phyloP scores from a whole-genome alignment of 1,140 invertebrate species.

The Drosophila neocordata region DNA sequence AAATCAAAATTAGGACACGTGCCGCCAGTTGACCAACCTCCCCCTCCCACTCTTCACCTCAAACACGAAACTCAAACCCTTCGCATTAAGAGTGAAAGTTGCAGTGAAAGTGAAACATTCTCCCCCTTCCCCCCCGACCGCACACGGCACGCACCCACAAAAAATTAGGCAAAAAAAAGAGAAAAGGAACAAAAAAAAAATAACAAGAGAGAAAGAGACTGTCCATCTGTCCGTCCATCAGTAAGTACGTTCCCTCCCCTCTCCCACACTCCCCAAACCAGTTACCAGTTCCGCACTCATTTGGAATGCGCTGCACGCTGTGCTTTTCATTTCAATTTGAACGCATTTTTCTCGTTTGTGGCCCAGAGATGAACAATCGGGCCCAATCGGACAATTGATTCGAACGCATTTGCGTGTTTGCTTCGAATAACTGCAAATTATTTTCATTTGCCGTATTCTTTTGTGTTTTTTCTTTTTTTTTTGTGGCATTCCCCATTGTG shows the following conservation, averaged over 20 bases:
- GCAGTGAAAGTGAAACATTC: conserved; percentile 66
- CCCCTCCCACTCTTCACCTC: conserved; percentile 23
- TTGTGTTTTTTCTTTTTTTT: conserved; percentile 15
- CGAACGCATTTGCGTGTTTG: conserved; percentile 82
- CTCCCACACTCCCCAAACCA: no score
- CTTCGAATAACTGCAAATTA: conserved; percentile 75
- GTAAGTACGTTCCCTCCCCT: neutral
- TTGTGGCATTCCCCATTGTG: neutral
- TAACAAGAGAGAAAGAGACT: neutral
- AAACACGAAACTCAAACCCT: conserved; percentile 17
- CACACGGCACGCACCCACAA: conserved; percentile 62
- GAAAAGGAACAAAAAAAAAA: neutral
- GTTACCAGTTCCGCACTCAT: conserved; percentile 47
- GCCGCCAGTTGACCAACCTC: conserved; percentile 70
- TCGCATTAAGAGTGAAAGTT: conserved; percentile 54
- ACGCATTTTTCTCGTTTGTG: conserved; percentile 61
- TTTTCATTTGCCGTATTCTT: conserved; percentile 41
- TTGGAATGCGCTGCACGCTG: conserved; percentile 78
- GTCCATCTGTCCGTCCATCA: neutral
- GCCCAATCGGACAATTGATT: conserved; percentile 80
- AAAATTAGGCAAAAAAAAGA: conserved; percentile 12
- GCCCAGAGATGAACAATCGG: conserved; percentile 62
- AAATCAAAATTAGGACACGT: conserved; percentile 80
- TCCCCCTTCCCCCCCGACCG: conserved; percentile 22
- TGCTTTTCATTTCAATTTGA: conserved; percentile 76